phyloP scores from a whole-genome alignment of 1,140 invertebrate genomes.

The Phocides pigmalion region DNA sequence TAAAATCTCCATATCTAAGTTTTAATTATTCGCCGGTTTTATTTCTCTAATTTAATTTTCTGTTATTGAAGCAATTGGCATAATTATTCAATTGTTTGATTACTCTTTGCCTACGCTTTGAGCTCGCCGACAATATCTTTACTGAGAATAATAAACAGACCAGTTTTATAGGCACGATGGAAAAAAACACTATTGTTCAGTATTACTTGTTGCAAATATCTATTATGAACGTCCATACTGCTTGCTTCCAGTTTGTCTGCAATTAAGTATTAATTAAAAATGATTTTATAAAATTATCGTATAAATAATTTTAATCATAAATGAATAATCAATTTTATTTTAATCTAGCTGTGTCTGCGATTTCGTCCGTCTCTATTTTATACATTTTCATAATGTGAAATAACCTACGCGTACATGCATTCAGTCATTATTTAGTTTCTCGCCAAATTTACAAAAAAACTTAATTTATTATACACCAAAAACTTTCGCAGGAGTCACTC shows the following conservation, averaged over 20 bases:
- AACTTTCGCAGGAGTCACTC: too few relatives aligned
- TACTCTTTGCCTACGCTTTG: conserved; percentile 26
- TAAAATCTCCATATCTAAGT: conserved; percentile 7
- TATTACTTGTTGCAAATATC: conserved; percentile 9
- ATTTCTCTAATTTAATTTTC: conserved; percentile 29
- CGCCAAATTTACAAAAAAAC: too few relatives aligned
- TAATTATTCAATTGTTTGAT: conserved; percentile 32
- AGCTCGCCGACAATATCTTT: conserved; percentile 16
- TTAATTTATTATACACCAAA: too few relatives aligned
- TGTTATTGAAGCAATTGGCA: conserved; percentile 11
- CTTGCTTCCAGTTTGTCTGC: neutral
- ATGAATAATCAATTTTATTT: too few relatives aligned
- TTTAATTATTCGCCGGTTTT: conserved; percentile 9
- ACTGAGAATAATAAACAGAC: conserved; percentile 25
- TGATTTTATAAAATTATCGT: neutral
- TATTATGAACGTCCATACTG: neutral
- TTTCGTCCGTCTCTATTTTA: too few relatives aligned
- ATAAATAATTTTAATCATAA: too few relatives aligned
- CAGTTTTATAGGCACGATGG: conserved; percentile 8
- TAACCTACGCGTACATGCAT: too few relatives aligned
- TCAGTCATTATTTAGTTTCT: too few relatives aligned
- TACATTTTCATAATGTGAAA: too few relatives aligned
- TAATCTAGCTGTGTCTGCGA: too few relatives aligned
- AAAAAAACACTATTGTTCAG: conserved; percentile 26
- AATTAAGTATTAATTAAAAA: neutral